These are phyloP conservation scores for Notarius lentiginosus DNA, from an alignment of 2,113 vertebrate species.

Conservation along the genomic window DNA sequence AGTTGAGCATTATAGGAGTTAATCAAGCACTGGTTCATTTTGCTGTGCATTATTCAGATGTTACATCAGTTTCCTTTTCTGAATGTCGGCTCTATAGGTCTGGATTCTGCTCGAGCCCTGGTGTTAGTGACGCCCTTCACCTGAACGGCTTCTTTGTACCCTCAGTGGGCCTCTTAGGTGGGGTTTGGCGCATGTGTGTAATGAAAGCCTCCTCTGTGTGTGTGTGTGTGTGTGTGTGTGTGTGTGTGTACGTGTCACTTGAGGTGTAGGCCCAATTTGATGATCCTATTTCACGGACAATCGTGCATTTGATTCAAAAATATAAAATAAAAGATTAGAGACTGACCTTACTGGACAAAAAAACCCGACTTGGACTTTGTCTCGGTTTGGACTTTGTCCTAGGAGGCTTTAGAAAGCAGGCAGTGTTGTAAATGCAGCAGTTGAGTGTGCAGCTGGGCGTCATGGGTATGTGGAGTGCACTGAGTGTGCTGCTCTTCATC, in stretches of 20 bases:
- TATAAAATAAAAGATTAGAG: background rate
- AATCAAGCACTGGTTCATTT: background rate
- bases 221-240: slow-evolving; percentile 33
- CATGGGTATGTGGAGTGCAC: slow-evolving; percentile 63
- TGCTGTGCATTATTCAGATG: background rate
- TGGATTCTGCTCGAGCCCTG: background rate
- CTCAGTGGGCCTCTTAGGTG: slow-evolving; percentile 35
- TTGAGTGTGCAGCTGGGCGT: background rate
- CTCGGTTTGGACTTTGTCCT: slow-evolving; percentile 59
- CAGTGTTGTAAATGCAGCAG: slow-evolving; percentile 14
- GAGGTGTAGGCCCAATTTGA: slow-evolving; percentile 27
- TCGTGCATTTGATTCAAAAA: background rate
- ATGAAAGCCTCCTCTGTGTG: slow-evolving; percentile 52
- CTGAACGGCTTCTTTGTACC: slow-evolving; percentile 27
- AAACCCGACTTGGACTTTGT: slow-evolving; percentile 3
- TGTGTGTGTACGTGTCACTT: slow-evolving; percentile 47
- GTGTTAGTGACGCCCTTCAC: slow-evolving; percentile 14
- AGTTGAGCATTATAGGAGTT: background rate
- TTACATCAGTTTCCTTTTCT: background rate
- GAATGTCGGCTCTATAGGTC: background rate
- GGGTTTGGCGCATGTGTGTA: slow-evolving; percentile 27
- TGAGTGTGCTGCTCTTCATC: slow-evolving; percentile 58
- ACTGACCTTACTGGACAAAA: too few relatives aligned
- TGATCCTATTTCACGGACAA: background rate
- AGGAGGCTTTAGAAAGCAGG: slow-evolving; percentile 29